Percentiles rank a stretch among this genome's conserved stretches.
Conservation (phyloP, 2,888 invertebrate genomes). For the Noctua pronuba region DNA sequence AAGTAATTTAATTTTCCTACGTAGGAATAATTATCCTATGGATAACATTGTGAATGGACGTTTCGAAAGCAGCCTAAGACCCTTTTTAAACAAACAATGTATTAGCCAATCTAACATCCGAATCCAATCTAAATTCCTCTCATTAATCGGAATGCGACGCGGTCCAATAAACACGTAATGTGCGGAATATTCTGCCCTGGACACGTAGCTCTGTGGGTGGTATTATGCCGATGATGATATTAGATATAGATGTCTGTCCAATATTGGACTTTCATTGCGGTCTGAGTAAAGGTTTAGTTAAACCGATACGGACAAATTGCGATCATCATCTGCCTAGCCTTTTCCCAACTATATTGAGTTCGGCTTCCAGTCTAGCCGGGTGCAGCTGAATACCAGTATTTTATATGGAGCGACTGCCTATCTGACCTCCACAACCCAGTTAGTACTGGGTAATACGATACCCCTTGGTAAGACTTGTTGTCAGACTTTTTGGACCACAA, state of each 20-base stretch:
- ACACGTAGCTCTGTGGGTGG: slow-evolving; percentile 1
- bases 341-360: too few relatives aligned
- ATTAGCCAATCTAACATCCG: neutral
- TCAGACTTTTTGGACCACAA: too few relatives aligned
- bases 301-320: neutral
- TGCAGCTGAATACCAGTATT: too few relatives aligned
- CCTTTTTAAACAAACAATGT: neutral
- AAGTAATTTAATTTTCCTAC: neutral
- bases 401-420: too few relatives aligned
- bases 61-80: neutral
- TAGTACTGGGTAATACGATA: too few relatives aligned
- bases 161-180: slow-evolving; percentile 11
- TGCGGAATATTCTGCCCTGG: slow-evolving; percentile 26
- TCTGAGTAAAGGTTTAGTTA: neutral
- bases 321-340: too few relatives aligned
- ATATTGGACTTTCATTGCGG: slow-evolving; percentile 15
- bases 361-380: too few relatives aligned
- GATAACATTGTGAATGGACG: too few relatives aligned
- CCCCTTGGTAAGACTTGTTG: too few relatives aligned
- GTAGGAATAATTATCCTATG: too few relatives aligned
- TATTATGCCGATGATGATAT: neutral
- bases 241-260: neutral
- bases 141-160: slow-evolving; percentile 2
- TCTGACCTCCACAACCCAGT: too few relatives aligned
- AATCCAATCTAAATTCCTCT: neutral